Conservation (phyloP, 2,888 invertebrate species). For the Xestia ashworthii region DNA sequence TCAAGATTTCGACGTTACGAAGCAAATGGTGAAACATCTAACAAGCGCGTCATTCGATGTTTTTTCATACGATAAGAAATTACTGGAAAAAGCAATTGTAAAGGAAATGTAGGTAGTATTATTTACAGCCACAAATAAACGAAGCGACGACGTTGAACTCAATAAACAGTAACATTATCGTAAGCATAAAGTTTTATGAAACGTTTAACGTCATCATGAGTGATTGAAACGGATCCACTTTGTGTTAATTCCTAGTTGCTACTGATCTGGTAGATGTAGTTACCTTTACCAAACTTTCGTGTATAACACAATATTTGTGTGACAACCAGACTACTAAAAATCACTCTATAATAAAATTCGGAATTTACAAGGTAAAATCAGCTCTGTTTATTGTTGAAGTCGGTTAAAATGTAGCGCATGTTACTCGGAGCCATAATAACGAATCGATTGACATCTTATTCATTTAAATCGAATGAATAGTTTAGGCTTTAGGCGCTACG, state of each 20-base stretch:
- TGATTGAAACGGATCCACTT: neutral
- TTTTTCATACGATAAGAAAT: slow-evolving; percentile 42
- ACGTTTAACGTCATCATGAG: slow-evolving; percentile 12
- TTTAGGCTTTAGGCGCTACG: no score
- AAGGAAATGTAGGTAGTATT: slow-evolving; percentile 25
- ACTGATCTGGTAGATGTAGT: neutral
- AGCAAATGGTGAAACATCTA: neutral
- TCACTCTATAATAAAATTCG: no score
- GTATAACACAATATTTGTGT: neutral
- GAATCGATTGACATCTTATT: no score
- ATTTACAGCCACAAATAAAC: slow-evolving; percentile 47
- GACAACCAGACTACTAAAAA: no score
- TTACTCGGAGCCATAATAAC: no score
- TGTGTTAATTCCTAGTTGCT: neutral
- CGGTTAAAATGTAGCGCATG: no score
- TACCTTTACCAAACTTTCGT: neutral
- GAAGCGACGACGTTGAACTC: neutral
- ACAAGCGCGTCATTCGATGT: neutral
- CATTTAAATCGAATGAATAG: no score
- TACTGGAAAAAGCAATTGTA: slow-evolving; percentile 37
- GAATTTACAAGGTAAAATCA: no score
- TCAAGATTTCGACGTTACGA: neutral
- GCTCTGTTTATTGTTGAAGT: no score
- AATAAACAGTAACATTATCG: slow-evolving; percentile 37
- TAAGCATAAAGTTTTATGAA: slow-evolving; percentile 40